A percentile compares a stretch with the other conserved stretches of the same genome.
phyloP scores from a whole-genome alignment of 1,140 invertebrate genomes.

The Caerostris darwini region DNA sequence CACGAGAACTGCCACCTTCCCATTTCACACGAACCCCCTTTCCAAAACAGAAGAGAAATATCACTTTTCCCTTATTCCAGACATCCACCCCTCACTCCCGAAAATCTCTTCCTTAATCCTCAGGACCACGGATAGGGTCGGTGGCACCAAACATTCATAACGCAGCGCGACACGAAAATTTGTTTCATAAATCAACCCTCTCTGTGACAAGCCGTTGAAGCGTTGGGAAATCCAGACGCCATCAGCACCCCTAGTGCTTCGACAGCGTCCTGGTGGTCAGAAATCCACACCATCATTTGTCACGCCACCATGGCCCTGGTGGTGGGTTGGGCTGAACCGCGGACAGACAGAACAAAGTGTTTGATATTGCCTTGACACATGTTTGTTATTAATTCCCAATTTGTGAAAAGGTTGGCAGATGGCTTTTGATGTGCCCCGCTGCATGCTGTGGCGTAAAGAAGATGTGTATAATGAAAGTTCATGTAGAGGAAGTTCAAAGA shows the following conservation, averaged over 20 bases:
- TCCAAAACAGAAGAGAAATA: not conserved
- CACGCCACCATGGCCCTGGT: not conserved
- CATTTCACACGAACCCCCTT: not conserved
- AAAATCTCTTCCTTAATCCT: constrained; percentile 3
- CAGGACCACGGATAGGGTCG: not conserved
- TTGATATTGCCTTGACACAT: not conserved
- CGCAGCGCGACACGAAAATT: constrained; percentile 16
- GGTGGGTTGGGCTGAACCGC: not conserved
- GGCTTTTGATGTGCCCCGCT: too few species aligned
- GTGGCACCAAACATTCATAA: constrained; percentile 39
- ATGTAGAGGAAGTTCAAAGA: too few species aligned
- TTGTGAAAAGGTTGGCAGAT: not conserved
- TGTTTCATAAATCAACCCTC: constrained; percentile 56
- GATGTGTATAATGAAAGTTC: too few species aligned
- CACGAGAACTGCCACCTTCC: not conserved
- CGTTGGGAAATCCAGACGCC: constrained; percentile 42
- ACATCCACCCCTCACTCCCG: not conserved
- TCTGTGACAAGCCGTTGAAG: constrained; percentile 54
- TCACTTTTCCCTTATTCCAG: not conserved
- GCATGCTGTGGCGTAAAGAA: too few species aligned
- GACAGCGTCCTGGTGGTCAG: constrained; percentile 1
- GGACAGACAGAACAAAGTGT: not conserved
- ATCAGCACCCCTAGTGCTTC: constrained; percentile 28
- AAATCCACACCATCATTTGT: constrained; percentile 63
- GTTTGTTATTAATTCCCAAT: constrained; percentile 20